Conservation (phyloP, 2,113 vertebrate genomes). For the Tylochromis polylepis region DNA sequence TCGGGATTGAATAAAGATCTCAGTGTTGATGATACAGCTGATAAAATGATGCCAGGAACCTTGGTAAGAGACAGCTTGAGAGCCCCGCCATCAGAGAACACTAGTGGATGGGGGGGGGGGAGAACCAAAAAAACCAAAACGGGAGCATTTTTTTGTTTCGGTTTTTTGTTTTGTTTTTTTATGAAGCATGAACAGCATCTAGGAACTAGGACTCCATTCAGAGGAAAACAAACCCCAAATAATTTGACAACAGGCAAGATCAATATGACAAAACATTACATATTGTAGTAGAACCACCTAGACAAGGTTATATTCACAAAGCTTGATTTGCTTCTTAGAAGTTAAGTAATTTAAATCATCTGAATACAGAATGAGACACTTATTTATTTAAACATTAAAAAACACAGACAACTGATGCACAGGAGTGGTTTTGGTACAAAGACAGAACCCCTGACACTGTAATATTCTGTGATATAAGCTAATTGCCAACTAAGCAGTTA, state of each 20-base stretch:
- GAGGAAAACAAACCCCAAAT: constrained; percentile 15
- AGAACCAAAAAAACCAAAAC: background rate
- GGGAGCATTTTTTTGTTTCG: background rate
- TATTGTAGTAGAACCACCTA: constrained; percentile 45
- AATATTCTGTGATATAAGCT: constrained; percentile 3
- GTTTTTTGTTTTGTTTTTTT: background rate
- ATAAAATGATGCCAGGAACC: background rate
- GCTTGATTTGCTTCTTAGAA: constrained; percentile 55
- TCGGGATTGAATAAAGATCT: background rate
- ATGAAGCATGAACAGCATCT: constrained; percentile 24
- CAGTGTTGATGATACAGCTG: background rate
- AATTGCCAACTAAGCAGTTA: constrained; percentile 1
- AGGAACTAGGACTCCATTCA: constrained; percentile 33
- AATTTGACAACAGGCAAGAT: constrained; percentile 46
- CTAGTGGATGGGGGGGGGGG: background rate
- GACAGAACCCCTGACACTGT: constrained; percentile 37
- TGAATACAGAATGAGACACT: constrained; percentile 27
- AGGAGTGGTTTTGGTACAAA: constrained; percentile 46
- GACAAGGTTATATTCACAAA: constrained; percentile 64
- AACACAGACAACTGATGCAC: constrained; percentile 25
- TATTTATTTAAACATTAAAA: constrained; percentile 32
- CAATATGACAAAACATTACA: constrained; percentile 61
- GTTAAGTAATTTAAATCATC: constrained; percentile 34
- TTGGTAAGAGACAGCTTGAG: background rate
- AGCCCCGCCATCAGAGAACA: background rate